phyloP scores from a whole-genome alignment of 2,888 invertebrate species.

The Pachydiplax longipennis region DNA sequence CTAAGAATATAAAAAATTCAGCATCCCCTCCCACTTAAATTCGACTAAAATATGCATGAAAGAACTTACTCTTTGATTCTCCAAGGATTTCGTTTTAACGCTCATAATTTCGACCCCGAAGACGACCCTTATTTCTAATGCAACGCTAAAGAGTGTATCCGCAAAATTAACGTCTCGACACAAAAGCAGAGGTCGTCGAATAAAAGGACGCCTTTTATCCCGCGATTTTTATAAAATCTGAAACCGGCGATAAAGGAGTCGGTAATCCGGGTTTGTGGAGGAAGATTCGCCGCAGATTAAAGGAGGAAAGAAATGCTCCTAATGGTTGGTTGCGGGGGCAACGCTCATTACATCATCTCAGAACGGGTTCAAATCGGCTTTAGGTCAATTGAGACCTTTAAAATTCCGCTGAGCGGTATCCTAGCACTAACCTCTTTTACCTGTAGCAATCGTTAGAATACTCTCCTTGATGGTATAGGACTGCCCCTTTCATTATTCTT shows the following conservation, averaged over 20 bases:
- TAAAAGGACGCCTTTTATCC: neutral
- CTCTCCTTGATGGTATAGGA: too few species aligned
- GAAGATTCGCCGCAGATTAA: neutral
- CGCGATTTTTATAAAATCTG: neutral
- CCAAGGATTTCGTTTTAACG: too few species aligned
- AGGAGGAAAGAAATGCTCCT: neutral
- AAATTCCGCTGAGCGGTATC: too few species aligned
- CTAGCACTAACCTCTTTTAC: too few species aligned
- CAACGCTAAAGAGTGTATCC: neutral
- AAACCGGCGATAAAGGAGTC: neutral
- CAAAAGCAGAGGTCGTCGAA: neutral
- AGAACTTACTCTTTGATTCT: too few species aligned
- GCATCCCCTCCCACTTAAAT: too few species aligned
- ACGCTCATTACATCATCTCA: neutral
- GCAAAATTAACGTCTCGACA: neutral
- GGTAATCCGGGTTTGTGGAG: neutral
- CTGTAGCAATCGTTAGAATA: too few species aligned
- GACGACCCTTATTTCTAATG: too few species aligned
- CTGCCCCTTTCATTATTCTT: too few species aligned
- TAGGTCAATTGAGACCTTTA: neutral
- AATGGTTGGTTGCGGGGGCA: neutral
- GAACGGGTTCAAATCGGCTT: neutral
- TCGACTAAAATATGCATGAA: too few species aligned
- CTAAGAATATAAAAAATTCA: too few species aligned
- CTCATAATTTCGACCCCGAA: too few species aligned